Percentiles rank a stretch among this genome's conserved stretches.
These are phyloP conservation scores for Delichon dasypus DNA, from an alignment of 2,797 vertebrate genomes.

Conservation along the genomic window DNA sequence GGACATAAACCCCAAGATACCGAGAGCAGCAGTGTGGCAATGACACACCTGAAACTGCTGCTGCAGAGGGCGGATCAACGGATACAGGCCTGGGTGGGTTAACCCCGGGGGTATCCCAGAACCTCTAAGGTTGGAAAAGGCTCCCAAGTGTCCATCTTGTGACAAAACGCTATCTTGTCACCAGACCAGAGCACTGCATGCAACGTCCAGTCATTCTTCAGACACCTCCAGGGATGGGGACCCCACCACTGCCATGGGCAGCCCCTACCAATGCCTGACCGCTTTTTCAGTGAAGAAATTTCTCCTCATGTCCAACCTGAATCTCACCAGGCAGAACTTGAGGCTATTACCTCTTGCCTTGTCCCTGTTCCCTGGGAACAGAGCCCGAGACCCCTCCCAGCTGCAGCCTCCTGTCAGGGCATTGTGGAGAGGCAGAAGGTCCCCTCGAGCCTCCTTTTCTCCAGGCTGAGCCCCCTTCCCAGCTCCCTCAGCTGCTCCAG, in stretches of 20 bases:
- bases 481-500: neutral
- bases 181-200: neutral
- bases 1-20: rapidly evolving
- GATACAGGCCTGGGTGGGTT: neutral
- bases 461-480: neutral
- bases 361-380: neutral
- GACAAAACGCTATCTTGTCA: neutral
- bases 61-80: neutral
- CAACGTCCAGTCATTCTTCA: rapidly evolving
- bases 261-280: neutral
- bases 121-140: neutral
- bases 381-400: rapidly evolving
- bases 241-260: neutral
- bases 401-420: neutral
- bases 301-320: neutral
- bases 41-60: neutral
- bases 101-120: rapidly evolving
- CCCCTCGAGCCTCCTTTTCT: neutral
- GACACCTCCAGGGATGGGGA: neutral
- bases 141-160: neutral
- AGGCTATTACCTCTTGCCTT: rapidly evolving
- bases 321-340: rapidly evolving
- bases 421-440: neutral
- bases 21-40: rapidly evolving
- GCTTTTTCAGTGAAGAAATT: neutral